These are phyloP conservation scores for Vipera ursinii DNA, from an alignment of 2,797 vertebrate genomes.

Conservation along the genomic window DNA sequence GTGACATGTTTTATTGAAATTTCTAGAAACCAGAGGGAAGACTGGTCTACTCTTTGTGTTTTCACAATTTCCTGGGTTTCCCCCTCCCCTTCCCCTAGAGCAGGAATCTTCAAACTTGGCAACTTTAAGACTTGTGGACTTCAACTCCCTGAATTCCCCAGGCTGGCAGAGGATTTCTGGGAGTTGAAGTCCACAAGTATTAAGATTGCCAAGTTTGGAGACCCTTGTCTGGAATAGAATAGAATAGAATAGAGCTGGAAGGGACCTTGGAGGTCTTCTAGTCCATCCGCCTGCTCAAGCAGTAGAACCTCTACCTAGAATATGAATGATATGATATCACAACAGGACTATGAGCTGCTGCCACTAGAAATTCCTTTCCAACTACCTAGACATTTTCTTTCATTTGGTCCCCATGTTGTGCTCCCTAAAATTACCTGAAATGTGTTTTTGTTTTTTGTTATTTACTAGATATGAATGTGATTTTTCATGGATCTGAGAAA, in stretches of 20 bases:
- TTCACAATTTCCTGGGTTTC: background rate
- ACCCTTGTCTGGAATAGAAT: background rate
- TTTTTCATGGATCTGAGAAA: background rate
- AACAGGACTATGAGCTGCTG: background rate
- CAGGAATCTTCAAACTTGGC: background rate
- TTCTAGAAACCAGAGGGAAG: background rate
- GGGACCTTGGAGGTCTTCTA: no score
- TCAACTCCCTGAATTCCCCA: background rate
- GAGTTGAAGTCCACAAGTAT: background rate
- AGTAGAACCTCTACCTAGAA: background rate
- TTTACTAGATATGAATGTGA: background rate
- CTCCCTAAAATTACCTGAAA: background rate
- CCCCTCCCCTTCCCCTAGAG: background rate
- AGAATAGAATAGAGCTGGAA: no score
- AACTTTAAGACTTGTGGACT: background rate
- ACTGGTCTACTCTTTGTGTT: background rate
- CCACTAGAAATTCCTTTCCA: background rate
- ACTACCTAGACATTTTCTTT: background rate
- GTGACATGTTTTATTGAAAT: background rate
- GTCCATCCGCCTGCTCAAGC: no score
- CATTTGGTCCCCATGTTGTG: background rate
- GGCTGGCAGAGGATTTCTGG: background rate
- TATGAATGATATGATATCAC: background rate
- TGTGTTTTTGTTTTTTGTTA: background rate
- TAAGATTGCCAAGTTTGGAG: background rate